Evolutionary conservation across 1,140 invertebrate species (phyloP), one percentile per base, ranked within the genome.

Genomic region (Trachymyrmex cornetzi): DNA sequence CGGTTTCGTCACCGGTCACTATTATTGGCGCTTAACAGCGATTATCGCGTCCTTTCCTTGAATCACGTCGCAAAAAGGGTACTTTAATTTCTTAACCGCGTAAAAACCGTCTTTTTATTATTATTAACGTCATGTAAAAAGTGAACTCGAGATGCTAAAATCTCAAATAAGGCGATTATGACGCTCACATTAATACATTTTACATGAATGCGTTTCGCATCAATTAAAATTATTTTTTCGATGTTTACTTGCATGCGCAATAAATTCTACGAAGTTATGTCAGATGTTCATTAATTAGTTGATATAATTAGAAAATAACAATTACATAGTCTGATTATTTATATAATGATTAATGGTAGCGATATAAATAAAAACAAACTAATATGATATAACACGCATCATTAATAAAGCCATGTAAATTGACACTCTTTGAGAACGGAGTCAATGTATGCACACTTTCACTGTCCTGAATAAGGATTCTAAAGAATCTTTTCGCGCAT

Each of bases 1-100:
- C 82, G 82, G 74, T 77, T 88, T 88, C 77, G 69, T 89, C 87
- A 75, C 80, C 82, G 69, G 30, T 27, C 53, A 74, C 44, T 86
- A 81, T 82, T 72, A 82, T 82, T 74, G 53, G 34, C 81, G 75
- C 79, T 89, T 89, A 86, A 75, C 86, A 67, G 44, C 74, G 86
- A 88, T 88, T 88, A 88, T 61, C 88, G 66, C 48, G 59, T 88
- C 61, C 59, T 75, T 57, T 87, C 24, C 67, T 67, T 7, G 81
- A 86, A 86, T 63, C 44, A 53, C 16, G 27, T 24, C 2, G 59
- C 50, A 69, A 82, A 77, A 85, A 61, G 27, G 30, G n/a, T 27
- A n/a, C 59, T 72, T 34, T 74, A 67, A 77, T 85, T 89, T 84
- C 88, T 80, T 63, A 61, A 79, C 64, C 30, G 16, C 9, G 66